Conservation (phyloP, 2,888 invertebrate species). For the Girardia tigrina region DNA sequence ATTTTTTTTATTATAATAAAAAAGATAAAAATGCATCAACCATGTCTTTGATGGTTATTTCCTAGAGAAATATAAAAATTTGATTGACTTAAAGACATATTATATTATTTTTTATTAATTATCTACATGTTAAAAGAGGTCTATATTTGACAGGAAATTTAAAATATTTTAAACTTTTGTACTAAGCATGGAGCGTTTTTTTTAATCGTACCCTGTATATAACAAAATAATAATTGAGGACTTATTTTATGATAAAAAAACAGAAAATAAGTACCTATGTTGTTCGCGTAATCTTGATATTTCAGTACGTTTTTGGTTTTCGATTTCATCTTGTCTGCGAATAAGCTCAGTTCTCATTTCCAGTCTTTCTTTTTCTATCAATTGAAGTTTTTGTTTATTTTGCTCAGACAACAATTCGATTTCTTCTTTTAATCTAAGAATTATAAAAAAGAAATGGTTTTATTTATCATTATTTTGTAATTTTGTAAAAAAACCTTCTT, state of each 20-base stretch:
- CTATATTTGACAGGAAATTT: no score
- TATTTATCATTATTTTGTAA: not conserved
- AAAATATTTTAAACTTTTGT: no score
- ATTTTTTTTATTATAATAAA: not conserved
- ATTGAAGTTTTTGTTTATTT: constrained; percentile 4
- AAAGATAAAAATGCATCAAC: no score
- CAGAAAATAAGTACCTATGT: not conserved
- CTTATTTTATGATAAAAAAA: not conserved
- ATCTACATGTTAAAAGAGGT: not conserved
- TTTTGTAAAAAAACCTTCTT: not conserved
- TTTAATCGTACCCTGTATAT: no score
- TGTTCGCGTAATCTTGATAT: not conserved
- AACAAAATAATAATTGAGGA: no score
- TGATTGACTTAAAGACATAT: no score
- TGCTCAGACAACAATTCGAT: not conserved
- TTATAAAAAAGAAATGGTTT: not conserved
- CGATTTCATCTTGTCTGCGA: constrained; percentile 12
- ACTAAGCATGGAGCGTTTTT: no score
- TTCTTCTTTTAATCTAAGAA: not conserved
- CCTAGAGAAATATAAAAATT: no score
- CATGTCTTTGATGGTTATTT: no score
- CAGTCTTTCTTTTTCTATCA: constrained; percentile 18
- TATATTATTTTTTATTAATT: not conserved
- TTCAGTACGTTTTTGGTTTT: constrained; percentile 4
- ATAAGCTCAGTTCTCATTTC: constrained; percentile 11